Conservation (phyloP, 2,113 vertebrate genomes). For the Aegithalos caudatus region DNA sequence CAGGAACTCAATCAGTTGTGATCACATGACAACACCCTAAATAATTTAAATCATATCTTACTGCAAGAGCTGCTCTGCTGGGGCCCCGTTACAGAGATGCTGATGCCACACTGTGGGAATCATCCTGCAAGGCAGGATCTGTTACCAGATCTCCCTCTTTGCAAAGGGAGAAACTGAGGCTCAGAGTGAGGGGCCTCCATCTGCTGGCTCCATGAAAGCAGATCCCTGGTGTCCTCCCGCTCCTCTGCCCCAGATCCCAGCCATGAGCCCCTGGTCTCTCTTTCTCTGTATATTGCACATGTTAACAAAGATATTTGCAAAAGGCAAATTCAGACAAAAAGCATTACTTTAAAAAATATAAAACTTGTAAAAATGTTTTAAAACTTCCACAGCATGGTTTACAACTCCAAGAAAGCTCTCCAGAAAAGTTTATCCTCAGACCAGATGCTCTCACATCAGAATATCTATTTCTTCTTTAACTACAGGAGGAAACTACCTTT, state of each 20-base stretch:
- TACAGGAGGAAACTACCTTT: not conserved
- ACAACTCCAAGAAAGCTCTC: not conserved
- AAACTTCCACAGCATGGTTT: not conserved
- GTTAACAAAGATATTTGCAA: not conserved
- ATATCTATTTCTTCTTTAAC: not conserved
- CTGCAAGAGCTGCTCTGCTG: not conserved
- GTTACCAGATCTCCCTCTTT: not conserved
- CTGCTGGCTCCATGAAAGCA: not conserved
- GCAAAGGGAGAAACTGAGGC: not conserved
- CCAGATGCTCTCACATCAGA: not conserved
- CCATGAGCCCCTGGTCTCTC: not conserved
- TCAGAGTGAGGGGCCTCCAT: not conserved
- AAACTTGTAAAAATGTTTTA: too few relatives aligned
- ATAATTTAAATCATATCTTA: constrained; percentile 34
- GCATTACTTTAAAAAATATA: not conserved
- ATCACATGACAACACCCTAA: constrained; percentile 54
- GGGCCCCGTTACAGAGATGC: not conserved
- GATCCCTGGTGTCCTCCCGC: not conserved
- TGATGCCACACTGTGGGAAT: not conserved
- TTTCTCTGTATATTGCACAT: not conserved
- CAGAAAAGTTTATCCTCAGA: not conserved
- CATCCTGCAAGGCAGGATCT: not conserved
- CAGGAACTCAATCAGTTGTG: constrained; percentile 58
- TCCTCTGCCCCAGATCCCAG: not conserved
- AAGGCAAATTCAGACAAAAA: not conserved